phyloP scores from a whole-genome alignment of 2,113 vertebrate genomes.

The Cryptomyrus ogoouensis region DNA sequence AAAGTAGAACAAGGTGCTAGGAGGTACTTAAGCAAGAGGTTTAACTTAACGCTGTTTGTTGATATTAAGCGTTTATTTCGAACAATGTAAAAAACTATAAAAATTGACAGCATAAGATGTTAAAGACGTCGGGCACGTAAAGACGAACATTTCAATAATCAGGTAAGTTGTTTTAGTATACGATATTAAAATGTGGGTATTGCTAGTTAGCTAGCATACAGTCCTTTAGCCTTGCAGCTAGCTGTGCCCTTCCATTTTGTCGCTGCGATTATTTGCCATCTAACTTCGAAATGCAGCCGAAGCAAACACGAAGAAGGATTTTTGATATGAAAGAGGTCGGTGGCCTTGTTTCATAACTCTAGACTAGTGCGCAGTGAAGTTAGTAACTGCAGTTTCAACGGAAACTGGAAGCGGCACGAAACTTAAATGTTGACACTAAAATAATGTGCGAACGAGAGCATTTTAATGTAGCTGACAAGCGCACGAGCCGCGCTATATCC shows the following conservation, averaged over 20 bases:
- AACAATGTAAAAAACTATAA: background rate
- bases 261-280: background rate
- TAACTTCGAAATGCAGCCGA: background rate
- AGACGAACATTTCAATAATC: conserved; percentile 41
- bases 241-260: conserved; percentile 27
- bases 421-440: background rate
- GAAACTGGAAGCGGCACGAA: background rate
- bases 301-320: background rate
- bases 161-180: conserved; percentile 45
- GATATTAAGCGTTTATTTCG: background rate
- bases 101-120: conserved; percentile 43
- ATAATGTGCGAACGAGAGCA: background rate
- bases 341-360: background rate
- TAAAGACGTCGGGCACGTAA: conserved; percentile 37
- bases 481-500: background rate
- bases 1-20: conserved; percentile 41
- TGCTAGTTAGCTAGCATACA: background rate
- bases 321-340: background rate
- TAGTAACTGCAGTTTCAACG: background rate
- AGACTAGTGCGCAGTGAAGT: background rate
- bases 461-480: background rate
- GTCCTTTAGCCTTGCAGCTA: conserved; percentile 1
- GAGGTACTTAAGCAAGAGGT: conserved; percentile 41
- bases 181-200: conserved; percentile 16
- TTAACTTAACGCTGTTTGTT: conserved; percentile 25